These are phyloP conservation scores for Mycalesis mineus DNA, from an alignment of 2,888 invertebrate genomes.

Conservation along the genomic window DNA sequence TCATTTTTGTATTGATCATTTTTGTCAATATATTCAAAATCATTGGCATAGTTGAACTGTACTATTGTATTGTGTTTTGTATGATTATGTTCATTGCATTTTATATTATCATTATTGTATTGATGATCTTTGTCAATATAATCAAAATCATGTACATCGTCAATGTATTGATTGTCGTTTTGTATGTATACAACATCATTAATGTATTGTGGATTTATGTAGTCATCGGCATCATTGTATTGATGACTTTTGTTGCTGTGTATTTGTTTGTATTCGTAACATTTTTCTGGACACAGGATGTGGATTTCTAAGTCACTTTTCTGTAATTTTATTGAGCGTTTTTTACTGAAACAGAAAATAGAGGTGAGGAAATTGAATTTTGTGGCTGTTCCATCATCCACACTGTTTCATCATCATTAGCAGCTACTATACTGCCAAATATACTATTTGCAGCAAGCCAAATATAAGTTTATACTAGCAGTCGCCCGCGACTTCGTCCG, in stretches of 20 bases:
- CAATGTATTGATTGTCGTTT: constrained; percentile 34
- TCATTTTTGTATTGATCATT: background rate
- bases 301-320: constrained; percentile 45
- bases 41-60: background rate
- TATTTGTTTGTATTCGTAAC: constrained; percentile 35
- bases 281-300: constrained; percentile 54
- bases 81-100: background rate
- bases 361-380: too few relatives aligned
- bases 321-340: constrained; percentile 55
- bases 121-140: background rate
- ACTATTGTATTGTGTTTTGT: too few relatives aligned
- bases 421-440: too few relatives aligned
- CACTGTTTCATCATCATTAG: too few relatives aligned
- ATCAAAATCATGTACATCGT: constrained; percentile 10
- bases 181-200: constrained; percentile 32
- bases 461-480: too few relatives aligned
- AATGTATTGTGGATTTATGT: constrained; percentile 25
- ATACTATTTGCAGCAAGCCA: too few relatives aligned
- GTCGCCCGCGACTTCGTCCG: too few relatives aligned
- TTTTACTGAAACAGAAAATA: constrained; percentile 51
- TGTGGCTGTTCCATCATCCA: too few relatives aligned
- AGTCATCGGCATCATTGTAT: constrained; percentile 33
- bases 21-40: background rate
- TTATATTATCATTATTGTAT: background rate
- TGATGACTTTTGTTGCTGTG: constrained; percentile 25